A percentile compares a stretch with the other conserved stretches of the same genome.
Evolutionary conservation across 2,888 invertebrate species (phyloP).

Genomic region (Chrysolina oricalcia): DNA sequence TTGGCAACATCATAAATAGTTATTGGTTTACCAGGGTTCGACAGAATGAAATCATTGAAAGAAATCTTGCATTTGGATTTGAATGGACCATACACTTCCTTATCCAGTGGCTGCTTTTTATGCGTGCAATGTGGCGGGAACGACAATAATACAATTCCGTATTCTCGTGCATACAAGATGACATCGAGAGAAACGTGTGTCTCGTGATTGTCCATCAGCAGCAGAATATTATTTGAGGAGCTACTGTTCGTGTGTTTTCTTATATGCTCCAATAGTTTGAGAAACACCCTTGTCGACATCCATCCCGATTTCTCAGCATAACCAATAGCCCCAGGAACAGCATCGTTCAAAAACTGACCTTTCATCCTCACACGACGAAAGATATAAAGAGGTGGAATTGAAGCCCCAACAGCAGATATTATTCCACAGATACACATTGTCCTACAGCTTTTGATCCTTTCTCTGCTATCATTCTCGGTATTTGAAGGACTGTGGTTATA

Average conservation of each 20-base stretch:
- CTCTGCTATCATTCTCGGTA: constrained; percentile 51
- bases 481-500: constrained; percentile 34
- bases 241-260: constrained; percentile 35
- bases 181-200: constrained; percentile 37
- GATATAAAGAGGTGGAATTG: constrained; percentile 58
- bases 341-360: constrained; percentile 52
- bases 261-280: constrained; percentile 38
- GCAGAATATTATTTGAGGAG: constrained; percentile 26
- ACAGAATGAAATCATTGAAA: constrained; percentile 55
- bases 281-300: constrained; percentile 38
- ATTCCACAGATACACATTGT: constrained; percentile 53
- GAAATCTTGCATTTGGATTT: constrained; percentile 59
- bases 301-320: constrained; percentile 38
- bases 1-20: constrained; percentile 5
- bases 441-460: constrained; percentile 50
- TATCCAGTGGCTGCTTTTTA: constrained; percentile 61
- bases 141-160: constrained; percentile 61
- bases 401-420: constrained; percentile 56
- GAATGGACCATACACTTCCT: constrained; percentile 54
- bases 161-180: constrained; percentile 53
- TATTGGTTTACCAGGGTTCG: constrained; percentile 55
- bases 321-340: constrained; percentile 32
- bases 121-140: constrained; percentile 64
- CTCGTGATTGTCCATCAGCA: constrained; percentile 46
- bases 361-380: constrained; percentile 57